Evolutionary conservation across 2,797 vertebrate species (phyloP).

Genomic region (Nasua narica): DNA sequence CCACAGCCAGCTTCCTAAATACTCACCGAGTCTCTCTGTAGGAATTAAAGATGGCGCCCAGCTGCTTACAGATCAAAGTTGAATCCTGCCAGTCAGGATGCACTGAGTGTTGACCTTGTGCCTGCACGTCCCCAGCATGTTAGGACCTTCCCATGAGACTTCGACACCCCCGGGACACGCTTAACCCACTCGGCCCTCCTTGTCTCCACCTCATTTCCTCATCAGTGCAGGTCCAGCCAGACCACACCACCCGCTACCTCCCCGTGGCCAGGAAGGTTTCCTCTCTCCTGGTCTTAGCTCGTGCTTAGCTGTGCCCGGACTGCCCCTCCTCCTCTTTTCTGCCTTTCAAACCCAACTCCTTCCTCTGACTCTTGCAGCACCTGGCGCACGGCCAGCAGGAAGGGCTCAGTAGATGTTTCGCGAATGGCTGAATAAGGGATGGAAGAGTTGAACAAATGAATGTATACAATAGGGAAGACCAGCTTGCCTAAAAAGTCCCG

Average conservation of each 20-base stretch:
- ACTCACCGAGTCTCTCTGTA: background rate
- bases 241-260: background rate
- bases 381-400: background rate
- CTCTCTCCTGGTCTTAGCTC: background rate
- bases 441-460: background rate
- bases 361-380: background rate
- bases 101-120: background rate
- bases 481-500: background rate
- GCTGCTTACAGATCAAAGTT: background rate
- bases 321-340: background rate
- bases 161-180: background rate
- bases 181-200: background rate
- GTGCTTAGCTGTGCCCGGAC: too few relatives aligned
- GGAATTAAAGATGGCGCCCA: background rate
- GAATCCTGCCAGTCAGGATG: background rate
- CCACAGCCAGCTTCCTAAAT: background rate
- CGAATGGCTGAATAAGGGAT: background rate
- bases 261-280: accelerated
- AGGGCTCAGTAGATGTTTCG: background rate
- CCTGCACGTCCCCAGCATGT: background rate
- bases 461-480: background rate
- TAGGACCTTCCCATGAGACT: background rate
- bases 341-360: background rate
- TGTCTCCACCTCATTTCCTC: background rate
- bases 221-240: background rate